Evolutionary conservation across 2,797 vertebrate species (phyloP).

Genomic region (Phoebastria nigripes): DNA sequence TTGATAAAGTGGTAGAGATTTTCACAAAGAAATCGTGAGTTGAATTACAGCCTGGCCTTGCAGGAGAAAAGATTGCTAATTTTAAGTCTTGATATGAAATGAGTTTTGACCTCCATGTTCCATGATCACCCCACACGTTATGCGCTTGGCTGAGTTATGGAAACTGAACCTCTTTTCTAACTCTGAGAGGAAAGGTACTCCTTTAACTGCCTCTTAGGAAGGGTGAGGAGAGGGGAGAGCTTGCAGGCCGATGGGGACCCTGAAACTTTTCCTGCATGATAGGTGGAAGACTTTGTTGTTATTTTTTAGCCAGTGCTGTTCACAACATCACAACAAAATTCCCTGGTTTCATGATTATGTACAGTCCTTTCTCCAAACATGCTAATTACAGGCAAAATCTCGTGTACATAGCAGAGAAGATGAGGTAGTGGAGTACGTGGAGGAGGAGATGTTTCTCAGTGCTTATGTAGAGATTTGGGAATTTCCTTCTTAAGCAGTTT

Average conservation of each 20-base stretch:
- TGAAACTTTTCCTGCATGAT: neutral
- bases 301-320: neutral
- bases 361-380: neutral
- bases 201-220: neutral
- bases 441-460: neutral
- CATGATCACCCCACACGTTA: neutral
- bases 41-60: neutral
- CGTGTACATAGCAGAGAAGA: neutral
- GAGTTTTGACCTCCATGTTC: neutral
- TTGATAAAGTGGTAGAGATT: neutral
- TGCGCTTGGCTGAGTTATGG: neutral
- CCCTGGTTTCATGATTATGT: neutral
- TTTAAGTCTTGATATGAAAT: neutral
- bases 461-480: neutral
- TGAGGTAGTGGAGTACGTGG: accelerated
- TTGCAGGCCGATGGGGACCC: neutral
- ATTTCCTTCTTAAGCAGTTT: neutral
- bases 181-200: neutral
- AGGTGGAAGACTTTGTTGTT: neutral
- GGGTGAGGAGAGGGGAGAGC: neutral
- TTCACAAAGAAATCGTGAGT: neutral
- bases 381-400: neutral
- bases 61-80: neutral
- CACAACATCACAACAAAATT: neutral
- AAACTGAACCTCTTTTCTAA: neutral